Conservation (phyloP, 2,888 invertebrate species). For the Villa cingulata region DNA sequence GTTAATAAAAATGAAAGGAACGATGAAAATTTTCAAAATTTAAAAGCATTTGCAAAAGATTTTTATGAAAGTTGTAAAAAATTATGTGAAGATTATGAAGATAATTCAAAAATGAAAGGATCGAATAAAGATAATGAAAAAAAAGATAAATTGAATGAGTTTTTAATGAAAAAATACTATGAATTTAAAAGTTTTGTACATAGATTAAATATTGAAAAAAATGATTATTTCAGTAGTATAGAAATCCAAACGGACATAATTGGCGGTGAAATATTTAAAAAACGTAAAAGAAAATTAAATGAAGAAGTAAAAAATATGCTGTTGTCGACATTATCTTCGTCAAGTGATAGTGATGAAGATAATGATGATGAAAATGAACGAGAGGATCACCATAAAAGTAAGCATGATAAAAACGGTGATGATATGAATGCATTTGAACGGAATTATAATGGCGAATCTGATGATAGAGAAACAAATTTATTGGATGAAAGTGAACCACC, state of each 20-base stretch:
- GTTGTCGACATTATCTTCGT: background rate
- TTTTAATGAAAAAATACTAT: background rate
- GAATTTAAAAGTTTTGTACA: background rate
- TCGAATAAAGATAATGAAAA: no score
- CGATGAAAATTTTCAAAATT: background rate
- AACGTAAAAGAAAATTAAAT: slow-evolving; percentile 2
- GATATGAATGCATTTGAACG: background rate
- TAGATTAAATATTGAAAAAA: background rate
- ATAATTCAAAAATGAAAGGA: background rate
- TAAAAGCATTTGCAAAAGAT: background rate
- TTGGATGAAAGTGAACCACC: background rate
- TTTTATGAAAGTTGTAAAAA: background rate
- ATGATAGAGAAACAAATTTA: background rate
- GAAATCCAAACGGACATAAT: slow-evolving; percentile 1
- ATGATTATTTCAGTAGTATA: background rate
- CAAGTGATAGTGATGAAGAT: background rate
- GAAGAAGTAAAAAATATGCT: slow-evolving; percentile 2
- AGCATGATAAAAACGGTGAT: background rate
- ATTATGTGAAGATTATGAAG: background rate
- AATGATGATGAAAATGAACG: background rate
- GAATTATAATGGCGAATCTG: background rate
- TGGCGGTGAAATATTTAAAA: background rate
- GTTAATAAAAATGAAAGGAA: background rate
- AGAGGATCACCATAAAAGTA: slow-evolving; percentile 4
- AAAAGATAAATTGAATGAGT: background rate